Conservation (phyloP, 2,797 vertebrate genomes). For the Heterohyrax brucei region DNA sequence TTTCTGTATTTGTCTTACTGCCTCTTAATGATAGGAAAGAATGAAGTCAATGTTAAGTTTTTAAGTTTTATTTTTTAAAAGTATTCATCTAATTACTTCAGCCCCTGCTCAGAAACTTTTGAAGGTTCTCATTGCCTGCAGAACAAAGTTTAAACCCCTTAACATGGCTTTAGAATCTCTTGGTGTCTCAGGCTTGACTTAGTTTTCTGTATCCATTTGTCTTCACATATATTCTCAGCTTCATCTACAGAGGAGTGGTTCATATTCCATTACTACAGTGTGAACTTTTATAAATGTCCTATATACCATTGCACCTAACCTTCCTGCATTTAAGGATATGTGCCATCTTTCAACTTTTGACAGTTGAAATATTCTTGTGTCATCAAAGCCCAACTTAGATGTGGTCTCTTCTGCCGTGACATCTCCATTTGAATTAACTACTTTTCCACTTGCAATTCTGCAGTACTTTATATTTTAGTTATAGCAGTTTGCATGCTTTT, state of each 20-base stretch:
- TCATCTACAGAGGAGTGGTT: background rate
- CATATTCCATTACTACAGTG: background rate
- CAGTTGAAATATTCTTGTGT: conserved; percentile 1
- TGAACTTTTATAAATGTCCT: background rate
- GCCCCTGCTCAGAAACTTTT: conserved; percentile 40
- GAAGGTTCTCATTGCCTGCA: background rate
- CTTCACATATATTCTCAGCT: conserved; percentile 25
- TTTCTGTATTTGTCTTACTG: conserved; percentile 52
- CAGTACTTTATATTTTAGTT: conserved; percentile 30
- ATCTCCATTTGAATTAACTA: conserved; percentile 22
- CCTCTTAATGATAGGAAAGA: background rate
- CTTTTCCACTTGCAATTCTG: conserved; percentile 25
- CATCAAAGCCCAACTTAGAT: conserved; percentile 2
- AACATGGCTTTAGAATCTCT: background rate
- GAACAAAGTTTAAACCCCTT: conserved; percentile 8
- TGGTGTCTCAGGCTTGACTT: background rate
- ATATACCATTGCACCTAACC: conserved; percentile 15
- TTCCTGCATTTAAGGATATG: conserved; percentile 17
- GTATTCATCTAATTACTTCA: background rate
- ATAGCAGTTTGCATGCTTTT: conserved; percentile 51
- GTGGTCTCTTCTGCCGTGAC: background rate
- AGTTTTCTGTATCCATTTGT: conserved; percentile 17
- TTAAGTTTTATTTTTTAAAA: background rate
- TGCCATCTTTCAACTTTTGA: conserved; percentile 37
- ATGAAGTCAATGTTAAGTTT: background rate